Conservation (phyloP, 2,888 invertebrate species). For the Pristionchus japonicus region DNA sequence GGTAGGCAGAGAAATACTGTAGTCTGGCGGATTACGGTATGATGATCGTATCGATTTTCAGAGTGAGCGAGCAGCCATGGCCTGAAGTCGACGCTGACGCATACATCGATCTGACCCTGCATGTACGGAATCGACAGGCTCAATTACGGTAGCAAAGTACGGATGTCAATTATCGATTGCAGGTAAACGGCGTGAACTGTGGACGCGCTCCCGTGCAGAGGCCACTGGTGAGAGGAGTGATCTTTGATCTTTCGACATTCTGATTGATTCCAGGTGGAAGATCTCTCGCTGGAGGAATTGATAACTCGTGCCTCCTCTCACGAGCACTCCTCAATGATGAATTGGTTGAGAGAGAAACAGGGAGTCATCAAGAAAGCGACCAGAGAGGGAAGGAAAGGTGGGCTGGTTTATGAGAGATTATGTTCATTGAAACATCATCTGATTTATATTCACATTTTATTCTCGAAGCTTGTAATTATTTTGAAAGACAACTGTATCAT, state of each 20-base stretch:
- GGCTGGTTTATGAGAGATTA: too few relatives aligned
- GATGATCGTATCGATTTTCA: neutral
- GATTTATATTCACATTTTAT: too few relatives aligned
- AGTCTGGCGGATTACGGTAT: too few relatives aligned
- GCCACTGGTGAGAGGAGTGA: neutral
- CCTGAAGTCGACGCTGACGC: constrained; percentile 67
- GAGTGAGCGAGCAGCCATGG: constrained; percentile 63
- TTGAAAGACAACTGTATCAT: neutral
- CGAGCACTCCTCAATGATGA: constrained; percentile 53
- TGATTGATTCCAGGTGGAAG: constrained; percentile 10
- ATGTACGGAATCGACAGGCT: constrained; percentile 35
- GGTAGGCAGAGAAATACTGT: neutral
- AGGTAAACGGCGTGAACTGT: constrained; percentile 65
- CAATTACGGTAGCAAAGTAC: neutral
- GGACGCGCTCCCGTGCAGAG: constrained; percentile 60
- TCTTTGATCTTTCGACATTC: neutral
- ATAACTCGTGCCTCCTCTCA: constrained; percentile 49
- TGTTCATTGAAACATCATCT: too few relatives aligned
- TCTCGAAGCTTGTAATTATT: too few relatives aligned
- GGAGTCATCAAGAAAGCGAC: neutral
- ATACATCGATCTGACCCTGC: constrained; percentile 62
- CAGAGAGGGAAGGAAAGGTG: constrained; percentile 23
- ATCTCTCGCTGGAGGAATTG: constrained; percentile 48
- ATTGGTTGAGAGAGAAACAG: constrained; percentile 45
- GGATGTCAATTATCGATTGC: constrained; percentile 28